phyloP scores from a whole-genome alignment of 2,888 invertebrate species.

The Cheilosia vulpina region DNA sequence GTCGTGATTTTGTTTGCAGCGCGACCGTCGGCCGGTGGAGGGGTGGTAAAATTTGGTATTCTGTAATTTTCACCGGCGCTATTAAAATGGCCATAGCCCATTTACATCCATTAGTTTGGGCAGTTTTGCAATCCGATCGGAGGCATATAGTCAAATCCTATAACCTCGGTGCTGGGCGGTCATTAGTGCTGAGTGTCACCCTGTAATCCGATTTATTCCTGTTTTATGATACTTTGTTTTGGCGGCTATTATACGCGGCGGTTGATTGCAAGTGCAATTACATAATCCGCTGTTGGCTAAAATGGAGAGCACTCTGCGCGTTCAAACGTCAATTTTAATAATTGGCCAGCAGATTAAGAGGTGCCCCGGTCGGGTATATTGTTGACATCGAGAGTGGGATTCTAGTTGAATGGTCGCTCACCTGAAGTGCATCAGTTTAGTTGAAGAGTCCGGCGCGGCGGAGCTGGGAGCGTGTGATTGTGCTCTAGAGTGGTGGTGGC shows the following conservation, averaged over 20 bases:
- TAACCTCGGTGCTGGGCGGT: neutral
- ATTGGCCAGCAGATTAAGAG: constrained; percentile 19
- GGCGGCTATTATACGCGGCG: neutral
- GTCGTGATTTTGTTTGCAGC: no score
- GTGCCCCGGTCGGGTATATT: constrained; percentile 1
- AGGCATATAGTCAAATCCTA: constrained; percentile 1
- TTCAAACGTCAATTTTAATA: constrained; percentile 43
- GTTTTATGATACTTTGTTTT: constrained; percentile 37
- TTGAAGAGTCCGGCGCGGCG: no score
- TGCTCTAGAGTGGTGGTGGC: no score
- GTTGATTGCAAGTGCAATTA: constrained; percentile 57
- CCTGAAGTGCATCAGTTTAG: no score
- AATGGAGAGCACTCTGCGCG: constrained; percentile 13
- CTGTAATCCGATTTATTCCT: constrained; percentile 51
- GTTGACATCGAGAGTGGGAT: constrained; percentile 24
- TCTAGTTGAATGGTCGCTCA: neutral
- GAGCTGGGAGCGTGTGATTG: no score
- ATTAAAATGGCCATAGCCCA: constrained; percentile 25
- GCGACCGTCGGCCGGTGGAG: neutral
- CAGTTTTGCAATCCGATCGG: constrained; percentile 39
- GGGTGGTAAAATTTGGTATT: neutral
- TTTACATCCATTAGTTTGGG: constrained; percentile 51
- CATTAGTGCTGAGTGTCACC: constrained; percentile 29
- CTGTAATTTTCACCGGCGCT: constrained; percentile 7
- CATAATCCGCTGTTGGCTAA: constrained; percentile 13